phyloP scores from a whole-genome alignment of 2,113 vertebrate genomes.

The Blennius ocellaris region DNA sequence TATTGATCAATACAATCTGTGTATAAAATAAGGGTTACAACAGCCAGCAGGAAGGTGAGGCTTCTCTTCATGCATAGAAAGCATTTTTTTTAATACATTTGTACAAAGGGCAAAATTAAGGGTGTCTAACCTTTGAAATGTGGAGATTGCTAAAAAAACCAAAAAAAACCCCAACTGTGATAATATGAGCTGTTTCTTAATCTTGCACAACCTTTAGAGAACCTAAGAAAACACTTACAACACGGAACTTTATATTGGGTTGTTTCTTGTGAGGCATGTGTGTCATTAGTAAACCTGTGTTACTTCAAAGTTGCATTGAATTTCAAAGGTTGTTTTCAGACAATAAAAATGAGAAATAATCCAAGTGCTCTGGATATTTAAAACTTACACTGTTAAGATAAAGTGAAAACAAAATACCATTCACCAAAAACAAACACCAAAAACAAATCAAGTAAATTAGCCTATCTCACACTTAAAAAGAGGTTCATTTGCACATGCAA shows the following conservation, averaged over 20 bases:
- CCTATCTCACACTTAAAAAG: too few species aligned
- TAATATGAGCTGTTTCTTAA: constrained; percentile 19
- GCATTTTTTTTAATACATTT: constrained; percentile 9
- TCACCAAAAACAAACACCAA: too few species aligned
- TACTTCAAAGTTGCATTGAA: background rate
- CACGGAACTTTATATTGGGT: too few species aligned
- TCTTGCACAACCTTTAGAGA: background rate
- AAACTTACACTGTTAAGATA: background rate
- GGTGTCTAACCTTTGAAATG: constrained; percentile 21
- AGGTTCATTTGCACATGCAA: background rate
- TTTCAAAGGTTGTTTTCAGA: constrained; percentile 16
- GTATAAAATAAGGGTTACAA: constrained; percentile 62
- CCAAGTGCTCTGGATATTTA: background rate
- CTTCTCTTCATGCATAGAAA: constrained; percentile 6
- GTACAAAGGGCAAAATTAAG: constrained; percentile 13
- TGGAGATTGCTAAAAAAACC: constrained; percentile 20
- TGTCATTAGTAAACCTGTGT: background rate
- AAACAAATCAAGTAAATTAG: background rate
- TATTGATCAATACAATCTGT: constrained; percentile 73
- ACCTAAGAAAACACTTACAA: too few species aligned
- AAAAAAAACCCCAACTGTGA: background rate
- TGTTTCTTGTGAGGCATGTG: background rate
- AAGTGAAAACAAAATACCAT: too few species aligned
- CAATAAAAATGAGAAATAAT: constrained; percentile 3
- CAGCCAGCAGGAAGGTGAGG: constrained; percentile 31